phyloP scores from a whole-genome alignment of 2,888 invertebrate species.

The Lathronympha strigana region DNA sequence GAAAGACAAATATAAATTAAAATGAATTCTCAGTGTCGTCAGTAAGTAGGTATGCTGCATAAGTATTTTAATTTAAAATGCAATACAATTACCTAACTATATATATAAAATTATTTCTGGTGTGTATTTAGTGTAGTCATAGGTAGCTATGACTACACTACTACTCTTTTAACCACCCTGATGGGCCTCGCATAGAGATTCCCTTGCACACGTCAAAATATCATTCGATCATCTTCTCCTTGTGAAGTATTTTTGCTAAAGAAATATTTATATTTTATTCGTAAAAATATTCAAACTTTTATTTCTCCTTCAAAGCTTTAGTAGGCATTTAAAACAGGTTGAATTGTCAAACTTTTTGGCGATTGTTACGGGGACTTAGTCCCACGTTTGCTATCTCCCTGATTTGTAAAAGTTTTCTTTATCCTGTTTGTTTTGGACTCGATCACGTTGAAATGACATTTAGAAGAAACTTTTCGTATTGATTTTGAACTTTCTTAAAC shows the following conservation, averaged over 20 bases:
- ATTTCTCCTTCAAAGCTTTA: constrained; percentile 15
- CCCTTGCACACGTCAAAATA: constrained; percentile 61
- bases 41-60: too few relatives aligned
- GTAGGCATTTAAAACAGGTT: constrained; percentile 10
- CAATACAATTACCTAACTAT: too few relatives aligned
- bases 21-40: too few relatives aligned
- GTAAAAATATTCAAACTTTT: constrained; percentile 32
- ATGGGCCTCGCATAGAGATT: constrained; percentile 51
- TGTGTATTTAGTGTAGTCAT: too few relatives aligned
- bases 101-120: too few relatives aligned
- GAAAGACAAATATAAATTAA: too few relatives aligned
- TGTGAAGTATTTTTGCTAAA: constrained; percentile 51
- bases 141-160: too few relatives aligned
- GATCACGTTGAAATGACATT: constrained; percentile 27
- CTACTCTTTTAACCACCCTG: constrained; percentile 17
- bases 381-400: constrained; percentile 17
- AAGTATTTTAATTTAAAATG: too few relatives aligned
- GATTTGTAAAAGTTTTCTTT: constrained; percentile 17
- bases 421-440: constrained; percentile 24
- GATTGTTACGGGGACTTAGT: constrained; percentile 15
- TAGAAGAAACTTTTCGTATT: constrained; percentile 16
- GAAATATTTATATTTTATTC: constrained; percentile 58
- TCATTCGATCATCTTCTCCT: constrained; percentile 62
- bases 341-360: constrained; percentile 27
- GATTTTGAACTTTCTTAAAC: constrained; percentile 16